Conservation (phyloP, 2,113 vertebrate genomes). For the Hippocampus abdominalis region DNA sequence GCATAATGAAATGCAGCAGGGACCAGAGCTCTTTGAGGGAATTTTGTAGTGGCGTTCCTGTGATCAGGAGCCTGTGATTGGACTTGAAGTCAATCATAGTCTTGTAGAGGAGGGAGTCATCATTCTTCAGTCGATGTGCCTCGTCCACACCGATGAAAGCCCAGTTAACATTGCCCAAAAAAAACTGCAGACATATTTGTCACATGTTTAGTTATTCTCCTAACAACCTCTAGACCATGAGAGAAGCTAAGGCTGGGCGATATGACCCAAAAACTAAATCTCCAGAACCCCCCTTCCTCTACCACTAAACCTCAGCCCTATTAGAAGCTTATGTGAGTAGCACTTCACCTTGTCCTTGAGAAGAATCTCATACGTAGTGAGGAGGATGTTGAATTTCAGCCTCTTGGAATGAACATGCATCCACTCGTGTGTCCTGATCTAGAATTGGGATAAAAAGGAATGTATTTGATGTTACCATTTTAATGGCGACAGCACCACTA, state of each 20-base stretch:
- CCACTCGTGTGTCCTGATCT: slow-evolving; percentile 99
- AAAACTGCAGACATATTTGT: slow-evolving; percentile 74
- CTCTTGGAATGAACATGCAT: slow-evolving; percentile 93
- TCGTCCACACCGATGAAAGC: slow-evolving; percentile 96
- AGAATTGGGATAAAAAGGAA: slow-evolving; percentile 4
- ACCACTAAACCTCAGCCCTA: not conserved
- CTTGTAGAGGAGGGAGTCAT: slow-evolving; percentile 96
- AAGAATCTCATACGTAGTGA: slow-evolving; percentile 97
- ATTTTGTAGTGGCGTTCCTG: slow-evolving; percentile 96
- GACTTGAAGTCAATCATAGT: slow-evolving; percentile 98
- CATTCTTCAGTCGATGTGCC: slow-evolving; percentile 96
- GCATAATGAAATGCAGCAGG: slow-evolving; percentile 98
- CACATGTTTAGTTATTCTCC: not conserved
- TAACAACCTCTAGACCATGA: not conserved
- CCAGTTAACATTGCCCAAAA: slow-evolving; percentile 93
- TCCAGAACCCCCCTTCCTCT: no score
- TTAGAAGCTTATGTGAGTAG: slow-evolving; percentile 12
- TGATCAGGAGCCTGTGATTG: slow-evolving; percentile 95
- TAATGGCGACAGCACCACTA: not conserved
- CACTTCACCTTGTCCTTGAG: slow-evolving; percentile 91
- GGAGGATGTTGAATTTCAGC: slow-evolving; percentile 92
- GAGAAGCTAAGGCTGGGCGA: not conserved
- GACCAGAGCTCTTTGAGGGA: slow-evolving; percentile 99
- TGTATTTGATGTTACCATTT: not conserved
- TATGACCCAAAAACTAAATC: not conserved